Percentiles rank a stretch among this genome's conserved stretches.
Conservation (phyloP, 2,797 vertebrate species). For the Chaenodraco wilsoni region DNA sequence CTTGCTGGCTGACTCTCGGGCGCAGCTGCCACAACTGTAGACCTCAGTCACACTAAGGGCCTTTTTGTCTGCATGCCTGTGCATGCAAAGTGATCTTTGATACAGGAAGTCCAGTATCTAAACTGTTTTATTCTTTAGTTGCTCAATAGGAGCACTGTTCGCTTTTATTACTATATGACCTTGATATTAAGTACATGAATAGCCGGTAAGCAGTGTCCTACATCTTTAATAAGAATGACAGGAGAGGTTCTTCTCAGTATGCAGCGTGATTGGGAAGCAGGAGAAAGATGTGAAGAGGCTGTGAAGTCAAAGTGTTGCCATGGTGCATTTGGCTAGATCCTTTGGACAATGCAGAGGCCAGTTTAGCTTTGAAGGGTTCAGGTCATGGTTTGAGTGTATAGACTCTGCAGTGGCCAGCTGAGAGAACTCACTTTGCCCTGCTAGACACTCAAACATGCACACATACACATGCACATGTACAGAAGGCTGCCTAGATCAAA, state of each 20-base stretch:
- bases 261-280: conserved; percentile 39
- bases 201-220: not conserved
- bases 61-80: conserved; percentile 59
- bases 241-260: conserved; percentile 34
- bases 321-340: conserved; percentile 36
- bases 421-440: conserved; percentile 59
- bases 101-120: conserved; percentile 64
- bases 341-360: conserved; percentile 48
- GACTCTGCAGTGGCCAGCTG: conserved; percentile 61
- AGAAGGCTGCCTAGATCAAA: conserved; percentile 72
- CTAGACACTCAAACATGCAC: conserved; percentile 44
- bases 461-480: conserved; percentile 47
- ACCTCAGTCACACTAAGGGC: conserved; percentile 60
- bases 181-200: conserved; percentile 24
- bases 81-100: conserved; percentile 53
- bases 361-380: conserved; percentile 71
- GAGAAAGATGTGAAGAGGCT: conserved; percentile 36
- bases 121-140: conserved; percentile 36
- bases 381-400: conserved; percentile 60
- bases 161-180: not conserved
- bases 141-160: conserved; percentile 30
- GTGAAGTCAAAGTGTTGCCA: conserved; percentile 43
- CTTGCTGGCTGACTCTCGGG: conserved; percentile 57
- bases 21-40: conserved; percentile 75
- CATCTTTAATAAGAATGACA: conserved; percentile 24